Conservation (phyloP, 2,113 vertebrate species). For the Macrotus californicus region DNA sequence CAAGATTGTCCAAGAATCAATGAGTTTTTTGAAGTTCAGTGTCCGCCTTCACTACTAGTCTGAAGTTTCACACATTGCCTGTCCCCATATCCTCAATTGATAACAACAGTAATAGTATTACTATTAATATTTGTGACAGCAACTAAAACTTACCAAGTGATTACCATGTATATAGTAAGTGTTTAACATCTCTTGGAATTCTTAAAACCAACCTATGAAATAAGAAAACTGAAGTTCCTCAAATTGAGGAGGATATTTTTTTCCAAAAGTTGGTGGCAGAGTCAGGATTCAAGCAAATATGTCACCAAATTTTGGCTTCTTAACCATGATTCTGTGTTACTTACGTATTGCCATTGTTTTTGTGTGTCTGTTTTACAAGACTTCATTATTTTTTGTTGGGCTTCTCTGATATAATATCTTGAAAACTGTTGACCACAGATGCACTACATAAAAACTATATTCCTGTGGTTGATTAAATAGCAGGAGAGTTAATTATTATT, state of each 20-base stretch:
- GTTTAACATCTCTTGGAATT: not conserved
- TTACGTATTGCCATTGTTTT: not conserved
- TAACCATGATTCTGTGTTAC: not conserved
- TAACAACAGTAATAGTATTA: not conserved
- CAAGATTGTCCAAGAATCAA: not conserved
- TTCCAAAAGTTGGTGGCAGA: not conserved
- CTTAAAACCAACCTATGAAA: not conserved
- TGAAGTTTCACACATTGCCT: not conserved
- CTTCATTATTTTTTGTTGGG: not conserved
- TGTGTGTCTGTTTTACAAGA: not conserved
- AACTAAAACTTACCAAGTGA: not conserved
- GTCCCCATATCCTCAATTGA: not conserved
- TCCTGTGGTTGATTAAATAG: not conserved
- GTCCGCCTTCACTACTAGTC: not conserved
- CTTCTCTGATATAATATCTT: not conserved
- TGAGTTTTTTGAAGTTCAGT: not conserved
- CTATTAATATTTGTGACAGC: not conserved
- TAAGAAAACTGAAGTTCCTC: not conserved
- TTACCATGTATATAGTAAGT: not conserved
- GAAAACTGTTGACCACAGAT: not conserved
- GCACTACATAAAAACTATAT: not conserved
- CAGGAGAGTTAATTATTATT: not conserved
- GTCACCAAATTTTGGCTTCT: not conserved
- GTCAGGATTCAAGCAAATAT: not conserved
- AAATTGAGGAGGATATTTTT: not conserved